Conservation (phyloP, 1,140 invertebrate genomes). For the Medauroidea extradentata region DNA sequence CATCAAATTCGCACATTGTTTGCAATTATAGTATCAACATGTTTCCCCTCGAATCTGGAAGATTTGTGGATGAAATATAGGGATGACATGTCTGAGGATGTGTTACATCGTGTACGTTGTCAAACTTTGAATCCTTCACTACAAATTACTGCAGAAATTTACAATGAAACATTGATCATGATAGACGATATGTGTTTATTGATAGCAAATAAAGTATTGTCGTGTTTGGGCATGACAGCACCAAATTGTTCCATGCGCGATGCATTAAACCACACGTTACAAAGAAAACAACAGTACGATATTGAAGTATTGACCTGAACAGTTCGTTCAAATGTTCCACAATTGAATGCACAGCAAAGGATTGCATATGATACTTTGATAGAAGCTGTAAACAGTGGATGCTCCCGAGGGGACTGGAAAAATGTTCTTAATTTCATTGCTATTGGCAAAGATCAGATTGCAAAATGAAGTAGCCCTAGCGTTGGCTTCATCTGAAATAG, state of each 20-base stretch:
- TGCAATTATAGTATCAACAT: constrained; percentile 35
- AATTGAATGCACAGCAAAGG: constrained; percentile 38
- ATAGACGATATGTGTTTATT: constrained; percentile 37
- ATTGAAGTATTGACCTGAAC: constrained; percentile 24
- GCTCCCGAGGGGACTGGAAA: constrained; percentile 45
- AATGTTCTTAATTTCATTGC: constrained; percentile 42
- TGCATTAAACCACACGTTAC: constrained; percentile 45
- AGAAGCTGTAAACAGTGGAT: constrained; percentile 37
- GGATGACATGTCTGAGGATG: constrained; percentile 35
- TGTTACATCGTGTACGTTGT: constrained; percentile 28
- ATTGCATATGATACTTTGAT: constrained; percentile 38
- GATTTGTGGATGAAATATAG: constrained; percentile 28
- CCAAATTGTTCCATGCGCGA: constrained; percentile 37
- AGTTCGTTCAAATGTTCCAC: constrained; percentile 34
- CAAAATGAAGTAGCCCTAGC: constrained; percentile 36
- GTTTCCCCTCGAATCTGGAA: constrained; percentile 25
- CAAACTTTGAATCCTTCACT: constrained; percentile 2
- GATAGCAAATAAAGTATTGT: constrained; percentile 32
- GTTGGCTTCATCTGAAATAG: constrained; percentile 39
- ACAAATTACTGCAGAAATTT: constrained; percentile 30
- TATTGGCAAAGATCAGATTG: constrained; percentile 34
- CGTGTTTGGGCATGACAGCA: constrained; percentile 39
- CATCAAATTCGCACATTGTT: constrained; percentile 36
- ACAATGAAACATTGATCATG: constrained; percentile 39
- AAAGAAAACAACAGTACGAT: constrained; percentile 40